These are phyloP conservation scores for Gerris buenoi DNA, from an alignment of 1,140 invertebrate species.

Conservation along the genomic window DNA sequence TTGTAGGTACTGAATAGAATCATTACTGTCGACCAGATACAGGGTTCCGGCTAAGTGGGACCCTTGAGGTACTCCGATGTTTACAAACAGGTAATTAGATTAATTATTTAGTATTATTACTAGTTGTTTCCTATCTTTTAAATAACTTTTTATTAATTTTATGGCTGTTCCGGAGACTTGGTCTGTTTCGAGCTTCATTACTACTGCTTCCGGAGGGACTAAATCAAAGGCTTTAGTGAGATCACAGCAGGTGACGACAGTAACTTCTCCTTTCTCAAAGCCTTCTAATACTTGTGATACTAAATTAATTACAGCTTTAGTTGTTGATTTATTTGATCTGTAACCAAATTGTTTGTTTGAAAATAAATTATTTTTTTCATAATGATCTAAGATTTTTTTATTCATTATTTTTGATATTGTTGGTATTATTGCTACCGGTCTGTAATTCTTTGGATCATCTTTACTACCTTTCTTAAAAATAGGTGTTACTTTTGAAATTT, in stretches of 20 bases:
- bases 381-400: slow-evolving; percentile 17
- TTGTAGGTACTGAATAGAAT: background rate
- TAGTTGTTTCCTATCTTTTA: background rate
- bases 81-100: background rate
- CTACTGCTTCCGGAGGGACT: slow-evolving; percentile 19
- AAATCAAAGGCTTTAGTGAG: slow-evolving; percentile 26
- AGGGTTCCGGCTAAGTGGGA: background rate
- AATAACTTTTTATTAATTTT: background rate
- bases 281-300: slow-evolving; percentile 14
- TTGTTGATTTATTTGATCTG: slow-evolving; percentile 18
- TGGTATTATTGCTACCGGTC: slow-evolving; percentile 22
- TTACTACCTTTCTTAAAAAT: slow-evolving; percentile 17
- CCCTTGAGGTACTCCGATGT: background rate
- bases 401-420: slow-evolving; percentile 22
- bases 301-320: slow-evolving; percentile 16
- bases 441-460: slow-evolving; percentile 16
- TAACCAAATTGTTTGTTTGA: slow-evolving; percentile 21
- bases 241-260: slow-evolving; percentile 22
- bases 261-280: slow-evolving; percentile 16
- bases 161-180: background rate
- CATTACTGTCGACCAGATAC: background rate
- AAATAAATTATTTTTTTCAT: slow-evolving; percentile 20
- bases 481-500: background rate
- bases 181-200: slow-evolving; percentile 19
- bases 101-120: background rate